Percentiles rank a stretch among this genome's conserved stretches.
These are phyloP conservation scores for Urocitellus parryii DNA, from an alignment of 2,113 vertebrate species.

Conservation along the genomic window DNA sequence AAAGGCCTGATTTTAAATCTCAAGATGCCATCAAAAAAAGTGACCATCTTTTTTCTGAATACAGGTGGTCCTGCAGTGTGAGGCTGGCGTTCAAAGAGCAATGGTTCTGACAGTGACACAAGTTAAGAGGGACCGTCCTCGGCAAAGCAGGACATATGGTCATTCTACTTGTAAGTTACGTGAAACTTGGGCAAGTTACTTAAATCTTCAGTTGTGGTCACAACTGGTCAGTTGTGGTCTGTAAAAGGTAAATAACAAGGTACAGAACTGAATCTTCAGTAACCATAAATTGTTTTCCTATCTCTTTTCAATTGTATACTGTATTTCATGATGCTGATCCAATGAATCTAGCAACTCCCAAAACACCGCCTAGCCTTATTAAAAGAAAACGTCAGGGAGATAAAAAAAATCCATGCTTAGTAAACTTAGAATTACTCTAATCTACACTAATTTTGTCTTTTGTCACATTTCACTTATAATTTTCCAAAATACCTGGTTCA, in stretches of 20 bases:
- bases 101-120: not conserved
- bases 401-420: not conserved
- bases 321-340: not conserved
- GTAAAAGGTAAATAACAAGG: not conserved
- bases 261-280: not conserved
- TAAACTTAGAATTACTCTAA: not conserved
- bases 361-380: not conserved
- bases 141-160: not conserved
- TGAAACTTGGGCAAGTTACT: not conserved
- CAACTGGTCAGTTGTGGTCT: not conserved
- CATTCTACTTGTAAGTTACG: not conserved
- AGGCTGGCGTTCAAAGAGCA: not conserved
- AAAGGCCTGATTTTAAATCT: not conserved
- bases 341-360: not conserved
- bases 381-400: not conserved
- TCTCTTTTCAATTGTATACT: not conserved
- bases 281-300: not conserved
- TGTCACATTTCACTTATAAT: not conserved
- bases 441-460: not conserved
- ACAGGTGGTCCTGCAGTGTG: too few species aligned
- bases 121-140: not conserved
- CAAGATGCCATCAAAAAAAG: not conserved
- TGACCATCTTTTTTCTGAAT: not conserved
- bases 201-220: not conserved
- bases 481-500: not conserved